Conservation (phyloP, 2,888 invertebrate genomes). For the Heteropelma amictum region DNA sequence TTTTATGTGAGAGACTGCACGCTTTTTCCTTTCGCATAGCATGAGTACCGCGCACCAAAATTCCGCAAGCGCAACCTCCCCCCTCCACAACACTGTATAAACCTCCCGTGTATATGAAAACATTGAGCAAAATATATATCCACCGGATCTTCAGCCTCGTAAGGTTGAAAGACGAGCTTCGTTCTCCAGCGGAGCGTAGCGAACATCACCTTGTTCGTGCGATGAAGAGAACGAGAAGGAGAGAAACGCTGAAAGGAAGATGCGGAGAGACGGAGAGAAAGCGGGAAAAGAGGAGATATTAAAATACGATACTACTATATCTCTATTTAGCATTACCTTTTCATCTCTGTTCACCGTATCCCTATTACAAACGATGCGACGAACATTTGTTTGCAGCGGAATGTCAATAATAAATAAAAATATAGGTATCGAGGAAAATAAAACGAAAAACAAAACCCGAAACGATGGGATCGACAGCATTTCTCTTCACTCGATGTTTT, state of each 20-base stretch:
- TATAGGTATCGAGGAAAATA: background rate
- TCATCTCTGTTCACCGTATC: background rate
- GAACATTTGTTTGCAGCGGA: conserved; percentile 24
- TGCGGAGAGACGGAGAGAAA: background rate
- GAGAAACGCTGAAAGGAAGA: background rate
- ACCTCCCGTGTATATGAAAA: conserved; percentile 65
- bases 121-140: conserved; percentile 69
- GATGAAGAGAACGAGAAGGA: background rate
- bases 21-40: conserved; percentile 53
- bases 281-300: background rate
- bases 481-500: conserved; percentile 41
- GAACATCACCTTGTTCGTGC: conserved; percentile 13
- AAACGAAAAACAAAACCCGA: background rate
- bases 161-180: conserved; percentile 69
- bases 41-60: conserved; percentile 25
- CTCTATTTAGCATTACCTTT: conserved; percentile 5
- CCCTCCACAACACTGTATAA: conserved; percentile 5
- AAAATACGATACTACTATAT: conserved; percentile 10
- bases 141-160: conserved; percentile 66
- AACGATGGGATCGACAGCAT: conserved; percentile 35
- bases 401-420: conserved; percentile 4
- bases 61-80: conserved; percentile 6
- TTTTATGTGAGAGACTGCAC: conserved; percentile 52
- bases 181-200: conserved; percentile 3
- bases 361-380: background rate